Base-by-base conservation (phyloP, 1,140 invertebrate genomes). In the Thalassaphorura encarpata region DNA sequence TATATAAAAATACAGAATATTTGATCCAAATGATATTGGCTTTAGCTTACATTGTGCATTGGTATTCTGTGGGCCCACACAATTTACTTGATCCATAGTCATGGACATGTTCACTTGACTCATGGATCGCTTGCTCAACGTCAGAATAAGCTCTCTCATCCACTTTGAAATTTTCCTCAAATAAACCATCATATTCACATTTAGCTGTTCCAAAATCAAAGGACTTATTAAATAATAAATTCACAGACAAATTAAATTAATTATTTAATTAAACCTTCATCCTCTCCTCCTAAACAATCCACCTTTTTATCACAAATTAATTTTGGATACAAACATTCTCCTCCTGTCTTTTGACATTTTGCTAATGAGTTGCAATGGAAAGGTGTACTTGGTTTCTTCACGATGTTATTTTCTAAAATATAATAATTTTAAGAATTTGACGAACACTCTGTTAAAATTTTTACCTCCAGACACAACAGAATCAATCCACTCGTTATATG, bases 281-380 rank as follows among this genome's bases (percentile, higher is more conserved):
- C 11, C 67, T 87, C 84, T 13, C 77, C 84, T 28, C 79, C 72
- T 28, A 87, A 68, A 62, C 87, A 89, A 66, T 89, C 81, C 2
- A 86, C 77, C 43, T 78, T 73, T 64, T 77, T 76, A 66, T 89
- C 80, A 68, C 85, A 89, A 33, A 76, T 74, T 49, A 75, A 69
- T 55, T 77, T 75, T 41, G 71, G 72, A 0, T 81, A 71, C n/a
- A 89, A 70, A 68, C 86, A 89, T 67, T 60, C 76, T 77, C 57
- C 74, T 69, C 36, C 77, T 69, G 28, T 78, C 68, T 16, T 63
- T 78, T 61, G 76, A 78, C 58, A 60, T 26, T 19, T 75, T 70
- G 62, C 3, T 84, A 85, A 27, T 72, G 73, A 61, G 80, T 81
- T 3, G 83, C 26, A 29, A 49, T 5, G 31, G 15, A 11, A 11